Percentiles rank a stretch among this genome's conserved stretches.
These are phyloP conservation scores for Hydractinia echinata DNA, from an alignment of 30 jellyfish, hydroid and myxozoan genomes.

Conservation along the genomic window DNA sequence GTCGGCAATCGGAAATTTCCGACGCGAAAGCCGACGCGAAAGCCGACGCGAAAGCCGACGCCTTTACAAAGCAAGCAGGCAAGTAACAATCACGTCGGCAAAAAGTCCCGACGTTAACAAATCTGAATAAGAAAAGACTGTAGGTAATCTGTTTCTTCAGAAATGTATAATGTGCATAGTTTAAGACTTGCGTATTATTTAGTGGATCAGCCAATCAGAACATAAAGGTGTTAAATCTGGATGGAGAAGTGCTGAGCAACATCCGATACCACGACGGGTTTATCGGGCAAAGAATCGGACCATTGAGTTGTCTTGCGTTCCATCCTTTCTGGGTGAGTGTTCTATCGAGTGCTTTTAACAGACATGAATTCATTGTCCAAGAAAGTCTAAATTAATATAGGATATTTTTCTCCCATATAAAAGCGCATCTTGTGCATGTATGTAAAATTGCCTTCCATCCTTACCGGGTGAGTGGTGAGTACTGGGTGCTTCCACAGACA, in stretches of 20 bases:
- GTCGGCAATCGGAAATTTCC: too few species aligned
- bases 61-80: too few species aligned
- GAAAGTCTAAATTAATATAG: background rate
- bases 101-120: too few species aligned
- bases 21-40: too few species aligned
- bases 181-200: background rate
- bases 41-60: too few species aligned
- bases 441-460: too few species aligned
- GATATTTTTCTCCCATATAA: background rate
- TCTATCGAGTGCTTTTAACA: background rate
- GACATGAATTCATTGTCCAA: background rate
- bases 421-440: background rate
- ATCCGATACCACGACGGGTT: conserved; percentile 96
- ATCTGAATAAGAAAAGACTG: too few species aligned
- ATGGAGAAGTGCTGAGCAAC: conserved; percentile 67
- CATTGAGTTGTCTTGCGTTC: conserved; percentile 79
- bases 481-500: too few species aligned
- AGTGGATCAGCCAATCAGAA: conserved; percentile 92
- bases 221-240: conserved; percentile 59
- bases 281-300: conserved; percentile 98
- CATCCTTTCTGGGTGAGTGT: conserved; percentile 96
- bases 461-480: too few species aligned
- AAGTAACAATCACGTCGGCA: too few species aligned
- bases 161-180: too few species aligned
- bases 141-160: too few species aligned